Evolutionary conservation across 2,113 vertebrate species (phyloP), one percentile per base, ranked within the genome.

Genomic region (Muntiacus muntjak): DNA sequence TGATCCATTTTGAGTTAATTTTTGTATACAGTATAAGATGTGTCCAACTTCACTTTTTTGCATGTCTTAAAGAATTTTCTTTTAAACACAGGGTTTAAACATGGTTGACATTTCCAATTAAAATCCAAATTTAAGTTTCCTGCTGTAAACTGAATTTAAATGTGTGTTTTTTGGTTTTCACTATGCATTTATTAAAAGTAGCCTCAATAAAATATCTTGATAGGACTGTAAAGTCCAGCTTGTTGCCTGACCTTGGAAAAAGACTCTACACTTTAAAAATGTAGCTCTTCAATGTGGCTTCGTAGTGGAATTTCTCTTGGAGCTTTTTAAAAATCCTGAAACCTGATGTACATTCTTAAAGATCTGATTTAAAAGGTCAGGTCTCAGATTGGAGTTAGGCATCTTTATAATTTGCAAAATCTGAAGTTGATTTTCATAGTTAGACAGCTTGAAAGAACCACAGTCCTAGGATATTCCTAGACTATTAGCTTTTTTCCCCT

Each of bases 31-130:
- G 6, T 47, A 1, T 76, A 85, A 71, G 52, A 10, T 86, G 13
- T 12, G 5, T 60, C 54, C 55, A 94, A 23, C 10, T 86, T 94
- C 1, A 8, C 76, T 94, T 57, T 94, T 92, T 78, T 45, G 7
- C 33, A 36, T 45, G 25, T 83, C 71, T 89, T 89, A 95, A 92
- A 25, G 76, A 26, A 30, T 50, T 43, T 64, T 19, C 23, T 97
- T 74, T 97, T 74, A 94, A 96, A 90, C 6, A 94, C 57, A 91
- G 84, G 52, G 47, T 57, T 84, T 92, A 84, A 74, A 76, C 8
- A 28, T 54, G 19, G 4, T 43, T 94, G 40, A 84, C 23, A 84
- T 94, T 92, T 97, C 57, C 19, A 62, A 15, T 60, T 78, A 91
- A 91, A 96, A 87, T 12, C 14, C 57, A 84, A 25, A 76, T 5